Evolutionary conservation across 1,140 invertebrate species (phyloP), one percentile per base, ranked within the genome.

Genomic region (Holotrichia oblita): DNA sequence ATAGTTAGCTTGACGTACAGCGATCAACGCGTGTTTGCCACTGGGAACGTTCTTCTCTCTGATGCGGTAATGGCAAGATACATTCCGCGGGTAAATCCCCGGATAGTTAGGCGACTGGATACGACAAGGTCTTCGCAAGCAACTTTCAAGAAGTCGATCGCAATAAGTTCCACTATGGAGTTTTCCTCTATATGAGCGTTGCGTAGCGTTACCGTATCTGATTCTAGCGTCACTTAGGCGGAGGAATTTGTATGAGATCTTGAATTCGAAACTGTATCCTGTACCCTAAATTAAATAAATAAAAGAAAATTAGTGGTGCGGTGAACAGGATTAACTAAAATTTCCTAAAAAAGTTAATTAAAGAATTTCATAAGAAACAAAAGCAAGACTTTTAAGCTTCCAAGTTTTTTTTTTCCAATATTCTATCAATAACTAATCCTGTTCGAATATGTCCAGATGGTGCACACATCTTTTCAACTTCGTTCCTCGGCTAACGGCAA

Each of bases 71-170:
- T 93, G 92, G 87, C 95, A 96, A 77, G 94, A 95, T 73, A 95
- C 91, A 86, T 96, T 96, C 79, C 95, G 89, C 2, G 94, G 94
- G 87, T 96, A 96, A 74, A 96, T 92, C 20, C 95, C 95, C 10
- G 94, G 95, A 87, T 94, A 96, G 88, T 96, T 96, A 3, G 95
- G 94, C 17, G 94, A 94, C 87, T 95, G 94, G 42, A 96, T 91
- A 40, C 85, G 82, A 80, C 85, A 87, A 4, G 88, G 87, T 55
- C 89, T 86, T 10, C 90, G 88, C 80, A 92, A 90, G 82, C 92
- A 94, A 82, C 92, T 73, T n/a, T 79, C 78, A 6, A 79, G 41
- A 79, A 94, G 90, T 83, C 93, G 89, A 87, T 95, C 92, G 87
- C 94, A 95, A 87, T 94, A 93, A 80, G 92, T 93, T 48, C 91